A percentile compares a stretch with the other conserved stretches of the same genome.
phyloP scores from a whole-genome alignment of 2,797 vertebrate genomes.

The Vultur gryphus region DNA sequence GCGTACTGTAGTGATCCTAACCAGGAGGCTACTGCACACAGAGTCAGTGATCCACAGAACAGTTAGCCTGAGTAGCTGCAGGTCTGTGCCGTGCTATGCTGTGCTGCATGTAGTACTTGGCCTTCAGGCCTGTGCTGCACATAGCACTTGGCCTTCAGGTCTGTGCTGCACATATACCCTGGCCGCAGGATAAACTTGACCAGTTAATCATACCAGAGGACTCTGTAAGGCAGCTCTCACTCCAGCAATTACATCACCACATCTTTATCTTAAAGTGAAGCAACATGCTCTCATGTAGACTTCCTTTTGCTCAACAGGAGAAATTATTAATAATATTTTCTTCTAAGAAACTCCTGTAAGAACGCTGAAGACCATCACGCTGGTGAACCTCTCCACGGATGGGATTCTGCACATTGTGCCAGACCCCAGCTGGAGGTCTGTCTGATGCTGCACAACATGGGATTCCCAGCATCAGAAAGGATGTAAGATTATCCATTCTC shows the following conservation, averaged over 20 bases:
- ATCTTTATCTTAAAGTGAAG: not conserved
- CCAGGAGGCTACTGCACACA: not conserved
- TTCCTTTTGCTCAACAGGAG: not conserved
- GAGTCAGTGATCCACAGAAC: not conserved
- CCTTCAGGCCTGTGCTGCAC: not conserved
- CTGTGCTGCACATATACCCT: not conserved
- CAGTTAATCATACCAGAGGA: not conserved
- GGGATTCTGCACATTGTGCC: not conserved
- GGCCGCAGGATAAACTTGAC: not conserved
- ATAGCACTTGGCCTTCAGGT: not conserved
- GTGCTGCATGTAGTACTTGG: not conserved
- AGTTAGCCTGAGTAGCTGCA: not conserved
- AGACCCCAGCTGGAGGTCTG: accelerated
- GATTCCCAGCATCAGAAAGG: not conserved
- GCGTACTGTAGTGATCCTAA: accelerated
- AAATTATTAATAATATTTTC: not conserved
- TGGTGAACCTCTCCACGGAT: accelerated
- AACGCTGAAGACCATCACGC: not conserved
- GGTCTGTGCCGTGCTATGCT: not conserved
- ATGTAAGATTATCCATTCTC: not conserved
- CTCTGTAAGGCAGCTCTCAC: not conserved
- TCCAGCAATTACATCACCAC: accelerated
- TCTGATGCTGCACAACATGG: too few relatives aligned
- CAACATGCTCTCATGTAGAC: not conserved
- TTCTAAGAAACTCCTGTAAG: not conserved